Base-by-base conservation (phyloP, 2,888 invertebrate genomes). In the Brenthis daphne region DNA sequence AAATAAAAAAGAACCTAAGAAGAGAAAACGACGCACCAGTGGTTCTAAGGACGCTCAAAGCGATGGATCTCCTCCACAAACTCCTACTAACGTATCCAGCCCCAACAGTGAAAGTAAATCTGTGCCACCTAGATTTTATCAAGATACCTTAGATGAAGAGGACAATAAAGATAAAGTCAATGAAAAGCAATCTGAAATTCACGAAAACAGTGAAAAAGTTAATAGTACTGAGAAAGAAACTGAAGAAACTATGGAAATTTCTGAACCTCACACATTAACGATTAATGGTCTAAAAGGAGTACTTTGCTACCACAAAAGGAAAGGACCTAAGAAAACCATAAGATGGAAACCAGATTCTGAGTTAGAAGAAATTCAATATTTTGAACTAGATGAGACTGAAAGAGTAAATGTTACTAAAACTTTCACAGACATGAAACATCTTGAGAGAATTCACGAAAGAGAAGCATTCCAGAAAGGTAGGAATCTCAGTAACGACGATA, bases 331-430 rank as follows among this genome's bases (percentile, higher is more conserved):
- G 83, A 96, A 97, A 85, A 94, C 95, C 76, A 94, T 97, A 6
- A 95, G 95, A 81, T 98, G 98, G 96, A 96, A 96, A 80, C 94
- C 96, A 4, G 98, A 98, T 70, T 88, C 94, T 6, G 95, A 96
- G 75, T 90, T 99, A 48, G 96, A 96, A 78, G 95, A 97, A 80
- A 94, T 98, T 68, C 95, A 96, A 79, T 98, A 95, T 88, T 99
- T 99, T 86, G 99, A 99, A 86, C 90, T 99, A 76, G 99, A 99
- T 87, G 99, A 98, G 89, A 98, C 97, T 16, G 99, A 99, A 89
- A 94, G 99, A 81, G 97, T 98, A 1, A 99, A 99, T 89, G 99
- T 99, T 1, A 98, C 96, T 3, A 97, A 96, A 87, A 96, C 95
- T 48, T 99, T 99, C 87, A 96, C 95, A 50, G 98, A 98, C 80